Conservation (phyloP, 1,140 invertebrate genomes). For the Mactra quadrangularis region DNA sequence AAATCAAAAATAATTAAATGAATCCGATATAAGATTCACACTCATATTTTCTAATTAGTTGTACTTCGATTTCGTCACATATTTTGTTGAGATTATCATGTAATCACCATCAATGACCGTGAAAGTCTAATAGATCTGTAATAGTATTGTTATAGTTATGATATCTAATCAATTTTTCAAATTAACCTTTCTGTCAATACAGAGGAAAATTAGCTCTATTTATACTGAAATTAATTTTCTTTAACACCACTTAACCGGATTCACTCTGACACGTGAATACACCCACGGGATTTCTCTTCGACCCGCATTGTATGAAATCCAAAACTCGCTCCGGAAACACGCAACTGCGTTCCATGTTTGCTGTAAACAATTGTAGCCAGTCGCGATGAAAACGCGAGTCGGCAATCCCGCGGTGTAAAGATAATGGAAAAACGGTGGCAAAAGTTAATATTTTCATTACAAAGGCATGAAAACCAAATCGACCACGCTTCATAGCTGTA, state of each 20-base stretch:
- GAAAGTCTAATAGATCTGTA: too few relatives aligned
- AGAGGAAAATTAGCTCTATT: conserved; percentile 59
- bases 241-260: conserved; percentile 50
- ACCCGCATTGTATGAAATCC: conserved; percentile 62
- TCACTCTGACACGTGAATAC: conserved; percentile 46
- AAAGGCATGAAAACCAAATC: conserved; percentile 65
- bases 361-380: conserved; percentile 51
- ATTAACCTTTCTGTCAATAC: conserved; percentile 58
- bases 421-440: conserved; percentile 51
- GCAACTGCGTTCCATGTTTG: conserved; percentile 34
- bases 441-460: conserved; percentile 67
- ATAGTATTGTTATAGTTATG: too few relatives aligned
- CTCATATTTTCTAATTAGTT: too few relatives aligned
- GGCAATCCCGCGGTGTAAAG: conserved; percentile 31
- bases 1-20: too few relatives aligned
- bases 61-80: too few relatives aligned
- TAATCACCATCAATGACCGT: too few relatives aligned
- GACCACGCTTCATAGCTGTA: conserved; percentile 47
- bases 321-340: conserved; percentile 56
- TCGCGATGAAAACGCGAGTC: conserved; percentile 40
- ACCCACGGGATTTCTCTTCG: conserved; percentile 32
- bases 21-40: too few relatives aligned
- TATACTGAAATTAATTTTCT: conserved; percentile 62
- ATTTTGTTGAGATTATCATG: too few relatives aligned
- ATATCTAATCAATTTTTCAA: conserved; percentile 29